A percentile compares a stretch with the other conserved stretches of the same genome.
Conservation (phyloP, 2,888 invertebrate genomes). For the Cylloceria caligata region DNA sequence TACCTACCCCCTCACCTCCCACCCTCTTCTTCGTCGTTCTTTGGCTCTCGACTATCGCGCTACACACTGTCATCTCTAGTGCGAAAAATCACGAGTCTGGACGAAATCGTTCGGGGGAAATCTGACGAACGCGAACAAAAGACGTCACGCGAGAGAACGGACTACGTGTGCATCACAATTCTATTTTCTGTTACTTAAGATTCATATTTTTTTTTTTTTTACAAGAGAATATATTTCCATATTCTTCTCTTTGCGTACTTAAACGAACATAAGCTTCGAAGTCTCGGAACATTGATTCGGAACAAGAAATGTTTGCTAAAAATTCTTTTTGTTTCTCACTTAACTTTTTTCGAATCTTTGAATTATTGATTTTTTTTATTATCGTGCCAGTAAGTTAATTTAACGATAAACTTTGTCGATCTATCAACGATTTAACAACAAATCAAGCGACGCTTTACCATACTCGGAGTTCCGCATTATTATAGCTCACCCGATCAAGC, state of each 20-base stretch:
- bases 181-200: not conserved
- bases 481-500: not conserved
- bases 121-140: conserved; percentile 46
- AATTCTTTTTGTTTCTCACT: too few species aligned
- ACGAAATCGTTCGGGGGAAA: conserved; percentile 32
- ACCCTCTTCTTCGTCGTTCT: conserved; percentile 38
- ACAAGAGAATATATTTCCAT: too few species aligned
- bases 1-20: conserved; percentile 28
- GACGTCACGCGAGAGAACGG: conserved; percentile 34
- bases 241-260: too few species aligned
- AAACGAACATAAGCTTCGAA: too few species aligned
- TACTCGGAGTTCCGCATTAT: not conserved
- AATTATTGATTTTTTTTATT: too few species aligned
- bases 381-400: too few species aligned
- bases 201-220: not conserved
- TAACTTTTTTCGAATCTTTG: too few species aligned
- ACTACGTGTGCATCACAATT: not conserved
- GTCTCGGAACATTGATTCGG: too few species aligned
- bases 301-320: too few species aligned
- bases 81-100: conserved; percentile 23
- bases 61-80: conserved; percentile 17
- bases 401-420: too few species aligned
- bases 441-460: too few species aligned
- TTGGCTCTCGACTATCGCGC: conserved; percentile 27
- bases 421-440: too few species aligned